These are phyloP conservation scores for Chlorops oryzae DNA, from an alignment of 1,140 invertebrate genomes.

Conservation along the genomic window DNA sequence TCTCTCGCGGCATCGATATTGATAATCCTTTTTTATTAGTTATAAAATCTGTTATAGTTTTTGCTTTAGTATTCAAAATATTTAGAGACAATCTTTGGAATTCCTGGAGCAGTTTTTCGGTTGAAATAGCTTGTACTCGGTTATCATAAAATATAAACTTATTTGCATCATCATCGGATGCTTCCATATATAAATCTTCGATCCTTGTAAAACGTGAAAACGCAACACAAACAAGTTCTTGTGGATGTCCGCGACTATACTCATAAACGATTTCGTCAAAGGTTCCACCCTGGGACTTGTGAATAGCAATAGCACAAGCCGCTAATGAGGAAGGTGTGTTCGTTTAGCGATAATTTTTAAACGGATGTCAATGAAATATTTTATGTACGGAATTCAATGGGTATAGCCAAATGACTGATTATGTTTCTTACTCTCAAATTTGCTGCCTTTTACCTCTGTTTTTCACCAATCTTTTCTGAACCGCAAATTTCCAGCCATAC, in stretches of 20 bases:
- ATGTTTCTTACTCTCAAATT: slow-evolving; percentile 2
- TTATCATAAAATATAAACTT: slow-evolving; percentile 9
- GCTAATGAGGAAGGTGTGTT: slow-evolving; percentile 27
- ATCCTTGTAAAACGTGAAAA: slow-evolving; percentile 34
- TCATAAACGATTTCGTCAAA: slow-evolving; percentile 37
- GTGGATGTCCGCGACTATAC: slow-evolving; percentile 26
- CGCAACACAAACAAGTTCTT: slow-evolving; percentile 36
- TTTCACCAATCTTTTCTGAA: slow-evolving; percentile 2
- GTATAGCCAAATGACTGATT: not conserved
- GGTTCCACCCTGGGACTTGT: slow-evolving; percentile 39
- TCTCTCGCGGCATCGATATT: too few relatives aligned
- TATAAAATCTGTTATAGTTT: not conserved
- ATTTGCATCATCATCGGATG: slow-evolving; percentile 11
- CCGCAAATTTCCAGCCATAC: slow-evolving; percentile 3
- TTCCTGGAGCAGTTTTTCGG: not conserved
- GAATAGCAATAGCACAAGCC: slow-evolving; percentile 31
- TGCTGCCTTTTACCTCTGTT: slow-evolving; percentile 4
- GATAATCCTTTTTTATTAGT: too few relatives aligned
- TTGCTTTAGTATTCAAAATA: not conserved
- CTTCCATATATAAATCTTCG: slow-evolving; percentile 27
- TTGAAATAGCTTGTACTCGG: not conserved
- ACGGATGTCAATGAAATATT: slow-evolving; percentile 24
- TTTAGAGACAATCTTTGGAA: not conserved
- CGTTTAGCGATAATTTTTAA: slow-evolving; percentile 23
- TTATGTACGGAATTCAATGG: not conserved